These are phyloP conservation scores for Gymnocephalus cernua DNA, from an alignment of 2,113 vertebrate genomes.

Conservation along the genomic window DNA sequence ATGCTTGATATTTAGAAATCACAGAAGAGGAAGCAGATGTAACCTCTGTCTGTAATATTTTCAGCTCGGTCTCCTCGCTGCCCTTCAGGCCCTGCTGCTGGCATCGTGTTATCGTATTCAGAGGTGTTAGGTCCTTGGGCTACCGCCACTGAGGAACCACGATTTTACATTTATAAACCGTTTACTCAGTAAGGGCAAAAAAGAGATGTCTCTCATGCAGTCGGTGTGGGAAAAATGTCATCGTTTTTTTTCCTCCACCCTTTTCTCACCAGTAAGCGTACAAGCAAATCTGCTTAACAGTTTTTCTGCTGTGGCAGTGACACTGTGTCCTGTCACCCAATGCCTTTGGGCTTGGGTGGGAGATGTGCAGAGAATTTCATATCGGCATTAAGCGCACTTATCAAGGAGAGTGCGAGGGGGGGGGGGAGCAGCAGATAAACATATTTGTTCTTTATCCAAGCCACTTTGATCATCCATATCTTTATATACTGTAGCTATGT, in stretches of 20 bases:
- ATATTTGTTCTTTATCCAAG: constrained; percentile 31
- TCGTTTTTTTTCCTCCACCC: not conserved
- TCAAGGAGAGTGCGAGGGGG: constrained; percentile 51
- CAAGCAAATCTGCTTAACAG: constrained; percentile 81
- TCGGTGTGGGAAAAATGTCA: constrained; percentile 61
- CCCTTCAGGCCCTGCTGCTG: constrained; percentile 61
- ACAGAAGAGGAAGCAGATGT: constrained; percentile 19
- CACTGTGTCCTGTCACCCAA: constrained; percentile 77
- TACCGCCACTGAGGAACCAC: constrained; percentile 62
- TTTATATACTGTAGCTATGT: constrained; percentile 4
- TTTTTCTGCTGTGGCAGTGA: constrained; percentile 78
- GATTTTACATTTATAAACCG: constrained; percentile 82
- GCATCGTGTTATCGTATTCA: constrained; percentile 25
- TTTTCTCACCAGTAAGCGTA: constrained; percentile 67
- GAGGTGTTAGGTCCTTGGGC: constrained; percentile 56
- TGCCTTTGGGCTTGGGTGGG: constrained; percentile 74
- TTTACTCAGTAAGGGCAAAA: constrained; percentile 76
- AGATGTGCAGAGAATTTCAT: constrained; percentile 77
- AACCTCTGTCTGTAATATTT: constrained; percentile 29
- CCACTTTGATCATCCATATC: constrained; percentile 43
- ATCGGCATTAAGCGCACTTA: constrained; percentile 82
- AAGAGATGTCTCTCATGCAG: constrained; percentile 66
- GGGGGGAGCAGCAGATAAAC: constrained; percentile 32
- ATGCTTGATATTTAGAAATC: constrained; percentile 29
- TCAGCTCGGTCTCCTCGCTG: constrained; percentile 40